Conservation (phyloP, 2,888 invertebrate genomes). For the Ochropacha duplaris region DNA sequence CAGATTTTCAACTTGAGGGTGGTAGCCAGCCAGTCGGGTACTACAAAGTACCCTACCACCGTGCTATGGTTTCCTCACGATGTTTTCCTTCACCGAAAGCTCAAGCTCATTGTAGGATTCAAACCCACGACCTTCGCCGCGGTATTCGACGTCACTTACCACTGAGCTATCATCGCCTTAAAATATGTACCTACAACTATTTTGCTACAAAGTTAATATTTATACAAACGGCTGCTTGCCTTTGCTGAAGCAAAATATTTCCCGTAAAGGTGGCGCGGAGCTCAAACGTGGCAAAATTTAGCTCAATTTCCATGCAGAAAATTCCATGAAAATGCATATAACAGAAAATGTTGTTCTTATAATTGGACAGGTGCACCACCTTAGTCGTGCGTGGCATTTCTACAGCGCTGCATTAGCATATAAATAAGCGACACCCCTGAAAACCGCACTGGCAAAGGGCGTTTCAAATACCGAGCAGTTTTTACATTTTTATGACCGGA, state of each 20-base stretch:
- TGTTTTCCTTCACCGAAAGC: too few species aligned
- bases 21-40: too few species aligned
- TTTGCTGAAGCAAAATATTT: constrained; percentile 48
- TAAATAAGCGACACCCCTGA: constrained; percentile 73
- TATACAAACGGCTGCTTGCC: constrained; percentile 32
- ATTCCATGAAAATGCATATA: constrained; percentile 73
- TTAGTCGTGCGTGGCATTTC: constrained; percentile 75
- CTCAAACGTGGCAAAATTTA: constrained; percentile 60
- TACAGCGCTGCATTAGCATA: constrained; percentile 72
- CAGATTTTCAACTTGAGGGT: too few species aligned
- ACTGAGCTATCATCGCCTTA: too few species aligned
- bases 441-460: constrained; percentile 57
- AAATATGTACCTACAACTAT: not conserved
- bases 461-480: constrained; percentile 45
- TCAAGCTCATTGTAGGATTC: too few species aligned
- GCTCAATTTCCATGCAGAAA: constrained; percentile 69
- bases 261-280: constrained; percentile 31
- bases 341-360: constrained; percentile 75
- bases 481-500: constrained; percentile 74
- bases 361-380: constrained; percentile 76
- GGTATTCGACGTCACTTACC: too few species aligned
- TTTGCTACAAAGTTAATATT: constrained; percentile 47
- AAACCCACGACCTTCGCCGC: too few species aligned
- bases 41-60: too few species aligned
- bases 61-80: too few species aligned